Evolutionary conservation across 1,140 invertebrate genomes (phyloP).

Genomic region (Homarus americanus): DNA sequence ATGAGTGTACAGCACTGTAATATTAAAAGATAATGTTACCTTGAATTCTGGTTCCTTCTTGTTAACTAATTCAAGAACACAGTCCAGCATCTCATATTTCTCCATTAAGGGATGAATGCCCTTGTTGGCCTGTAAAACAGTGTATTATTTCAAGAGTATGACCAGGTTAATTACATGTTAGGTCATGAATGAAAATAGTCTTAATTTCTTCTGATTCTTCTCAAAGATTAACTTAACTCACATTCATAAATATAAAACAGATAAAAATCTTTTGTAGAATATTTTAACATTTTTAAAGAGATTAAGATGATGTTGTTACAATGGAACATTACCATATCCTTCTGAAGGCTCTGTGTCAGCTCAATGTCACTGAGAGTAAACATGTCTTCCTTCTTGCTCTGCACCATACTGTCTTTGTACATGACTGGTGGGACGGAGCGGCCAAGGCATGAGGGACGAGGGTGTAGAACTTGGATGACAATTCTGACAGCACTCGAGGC

Average conservation of each 20-base stretch:
- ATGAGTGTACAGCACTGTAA: too few relatives aligned
- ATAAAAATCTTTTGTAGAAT: too few relatives aligned
- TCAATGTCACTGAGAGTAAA: constrained; percentile 80
- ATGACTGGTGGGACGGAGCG: constrained; percentile 78
- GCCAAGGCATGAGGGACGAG: constrained; percentile 80
- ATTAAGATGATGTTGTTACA: too few relatives aligned
- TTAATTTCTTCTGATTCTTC: too few relatives aligned
- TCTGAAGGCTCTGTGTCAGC: constrained; percentile 79
- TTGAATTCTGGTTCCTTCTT: constrained; percentile 72
- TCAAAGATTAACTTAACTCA: neutral
- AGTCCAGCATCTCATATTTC: constrained; percentile 78
- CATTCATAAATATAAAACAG: too few relatives aligned
- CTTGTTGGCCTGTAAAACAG: constrained; percentile 28
- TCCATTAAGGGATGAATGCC: constrained; percentile 78
- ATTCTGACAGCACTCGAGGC: constrained; percentile 41
- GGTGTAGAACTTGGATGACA: constrained; percentile 78
- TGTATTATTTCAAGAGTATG: too few relatives aligned
- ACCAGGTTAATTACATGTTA: too few relatives aligned
- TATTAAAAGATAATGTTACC: too few relatives aligned
- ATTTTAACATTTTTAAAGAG: too few relatives aligned
- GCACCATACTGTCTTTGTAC: constrained; percentile 76
- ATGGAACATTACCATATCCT: constrained; percentile 76
- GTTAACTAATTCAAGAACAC: constrained; percentile 69
- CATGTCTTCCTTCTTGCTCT: constrained; percentile 80
- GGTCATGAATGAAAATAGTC: too few relatives aligned